These are phyloP conservation scores for Lycocorax pyrrhopterus DNA, from an alignment of 2,113 vertebrate genomes.

Conservation along the genomic window DNA sequence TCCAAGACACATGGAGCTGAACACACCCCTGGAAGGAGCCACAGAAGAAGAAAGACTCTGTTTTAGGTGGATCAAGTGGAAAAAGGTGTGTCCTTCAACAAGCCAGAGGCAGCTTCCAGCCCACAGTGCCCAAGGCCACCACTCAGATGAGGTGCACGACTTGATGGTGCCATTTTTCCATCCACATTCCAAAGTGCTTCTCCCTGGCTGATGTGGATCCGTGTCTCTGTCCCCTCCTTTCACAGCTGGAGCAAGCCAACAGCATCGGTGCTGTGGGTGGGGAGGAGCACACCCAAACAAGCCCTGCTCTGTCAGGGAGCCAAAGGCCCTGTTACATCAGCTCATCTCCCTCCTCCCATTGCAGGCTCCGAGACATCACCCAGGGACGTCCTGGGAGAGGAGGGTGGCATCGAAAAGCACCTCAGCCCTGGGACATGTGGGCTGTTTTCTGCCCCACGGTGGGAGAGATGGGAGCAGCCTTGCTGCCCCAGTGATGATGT, in stretches of 20 bases:
- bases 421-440: neutral
- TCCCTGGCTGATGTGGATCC: neutral
- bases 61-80: neutral
- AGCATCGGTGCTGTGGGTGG: neutral
- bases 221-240: neutral
- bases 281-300: neutral
- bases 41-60: neutral
- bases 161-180: neutral
- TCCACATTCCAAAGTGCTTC: neutral
- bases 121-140: neutral
- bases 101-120: neutral
- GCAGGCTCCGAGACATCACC: neutral
- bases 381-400: neutral
- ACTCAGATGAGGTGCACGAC: rapidly evolving
- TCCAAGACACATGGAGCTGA: neutral
- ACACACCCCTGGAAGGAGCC: neutral
- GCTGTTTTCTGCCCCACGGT: neutral
- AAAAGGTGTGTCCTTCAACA: neutral
- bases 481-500: neutral
- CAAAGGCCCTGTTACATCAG: neutral
- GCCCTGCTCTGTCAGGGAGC: neutral
- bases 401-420: neutral
- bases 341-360: neutral
- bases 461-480: neutral
- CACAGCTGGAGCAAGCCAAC: neutral